Conservation (phyloP, 2,888 invertebrate genomes). For the Andrena haemorrhoa region DNA sequence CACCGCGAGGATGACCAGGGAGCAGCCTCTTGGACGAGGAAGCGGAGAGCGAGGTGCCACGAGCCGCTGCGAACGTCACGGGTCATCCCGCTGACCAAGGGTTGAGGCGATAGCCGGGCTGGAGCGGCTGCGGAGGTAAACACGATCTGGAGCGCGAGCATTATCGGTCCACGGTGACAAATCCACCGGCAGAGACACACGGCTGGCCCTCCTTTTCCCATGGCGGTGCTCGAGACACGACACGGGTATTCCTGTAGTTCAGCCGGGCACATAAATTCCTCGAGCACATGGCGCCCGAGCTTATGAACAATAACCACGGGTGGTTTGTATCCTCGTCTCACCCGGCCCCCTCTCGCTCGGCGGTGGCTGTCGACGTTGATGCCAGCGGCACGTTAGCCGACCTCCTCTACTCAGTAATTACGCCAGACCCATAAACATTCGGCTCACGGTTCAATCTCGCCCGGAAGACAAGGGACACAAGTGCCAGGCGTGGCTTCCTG, state of each 20-base stretch:
- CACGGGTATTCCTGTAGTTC: constrained; percentile 55
- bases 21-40: neutral
- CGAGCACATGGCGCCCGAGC: constrained; percentile 80
- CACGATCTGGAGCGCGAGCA: constrained; percentile 43
- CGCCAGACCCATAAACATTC: constrained; percentile 78
- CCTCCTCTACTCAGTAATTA: constrained; percentile 79
- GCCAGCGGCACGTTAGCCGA: constrained; percentile 69
- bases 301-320: constrained; percentile 82
- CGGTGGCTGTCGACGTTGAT: constrained; percentile 55
- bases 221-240: constrained; percentile 33
- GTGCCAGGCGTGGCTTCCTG: constrained; percentile 56
- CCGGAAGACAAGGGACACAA: constrained; percentile 56
- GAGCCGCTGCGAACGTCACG: constrained; percentile 45
- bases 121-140: constrained; percentile 46
- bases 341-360: constrained; percentile 48
- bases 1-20: too few relatives aligned
- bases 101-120: neutral
- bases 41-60: constrained; percentile 21
- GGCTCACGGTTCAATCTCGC: constrained; percentile 79
- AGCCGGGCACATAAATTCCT: constrained; percentile 80
- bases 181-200: constrained; percentile 37
- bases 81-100: constrained; percentile 49
- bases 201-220: constrained; percentile 31
- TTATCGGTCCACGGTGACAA: constrained; percentile 61
- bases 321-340: constrained; percentile 15